These are phyloP conservation scores for Poecilia gillii DNA, from an alignment of 2,797 vertebrate species.

Conservation along the genomic window DNA sequence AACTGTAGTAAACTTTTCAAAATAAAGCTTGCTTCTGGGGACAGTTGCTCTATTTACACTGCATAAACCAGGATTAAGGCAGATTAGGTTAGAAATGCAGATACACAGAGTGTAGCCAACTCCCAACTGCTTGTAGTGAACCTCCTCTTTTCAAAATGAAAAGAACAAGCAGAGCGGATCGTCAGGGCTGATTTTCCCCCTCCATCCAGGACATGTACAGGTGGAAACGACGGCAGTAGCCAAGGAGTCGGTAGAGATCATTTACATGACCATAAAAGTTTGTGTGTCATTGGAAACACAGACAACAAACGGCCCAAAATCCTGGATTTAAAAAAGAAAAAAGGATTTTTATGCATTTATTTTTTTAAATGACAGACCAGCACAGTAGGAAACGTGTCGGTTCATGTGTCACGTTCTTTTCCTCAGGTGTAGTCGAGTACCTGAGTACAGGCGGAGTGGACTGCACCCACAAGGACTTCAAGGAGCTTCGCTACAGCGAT, in stretches of 20 bases:
- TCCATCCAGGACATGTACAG: not conserved
- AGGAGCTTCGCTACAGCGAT: conserved; percentile 96
- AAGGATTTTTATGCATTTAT: too few species aligned
- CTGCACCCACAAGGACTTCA: conserved; percentile 98
- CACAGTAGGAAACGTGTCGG: not conserved
- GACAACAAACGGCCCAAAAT: not conserved
- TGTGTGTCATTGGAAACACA: not conserved
- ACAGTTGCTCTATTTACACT: not conserved
- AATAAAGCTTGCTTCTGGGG: not conserved
- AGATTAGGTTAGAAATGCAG: not conserved
- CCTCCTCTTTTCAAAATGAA: not conserved
- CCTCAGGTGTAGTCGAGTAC: conserved; percentile 95
- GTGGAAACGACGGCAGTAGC: not conserved
- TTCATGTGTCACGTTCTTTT: not conserved
- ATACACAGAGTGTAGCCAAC: not conserved
- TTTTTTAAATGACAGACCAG: not conserved
- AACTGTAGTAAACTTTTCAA: not conserved
- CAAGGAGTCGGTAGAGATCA: not conserved
- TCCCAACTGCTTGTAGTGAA: not conserved
- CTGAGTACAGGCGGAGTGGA: conserved; percentile 96
- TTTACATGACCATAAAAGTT: not conserved
- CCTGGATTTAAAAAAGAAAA: not conserved
- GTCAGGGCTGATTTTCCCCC: not conserved
- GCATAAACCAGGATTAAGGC: not conserved
- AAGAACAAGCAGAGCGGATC: not conserved